Conservation (phyloP, 37 sponge, comb jelly and placozoan genomes). For the Ephydatia muelleri region DNA sequence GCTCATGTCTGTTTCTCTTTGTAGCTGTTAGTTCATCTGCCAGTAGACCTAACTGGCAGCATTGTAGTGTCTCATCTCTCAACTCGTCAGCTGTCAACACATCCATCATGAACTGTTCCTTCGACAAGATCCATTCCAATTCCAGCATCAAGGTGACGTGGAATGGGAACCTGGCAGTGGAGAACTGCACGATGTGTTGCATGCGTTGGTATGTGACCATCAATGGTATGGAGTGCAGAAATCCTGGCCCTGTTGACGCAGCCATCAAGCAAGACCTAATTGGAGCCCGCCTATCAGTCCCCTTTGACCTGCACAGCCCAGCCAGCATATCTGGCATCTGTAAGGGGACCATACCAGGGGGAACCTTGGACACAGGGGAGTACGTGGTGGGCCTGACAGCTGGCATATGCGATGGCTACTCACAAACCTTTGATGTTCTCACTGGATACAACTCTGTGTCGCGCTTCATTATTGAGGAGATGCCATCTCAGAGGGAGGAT, state of each 20-base stretch:
- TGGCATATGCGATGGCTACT: conserved; percentile 14
- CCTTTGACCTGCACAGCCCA: conserved; percentile 43
- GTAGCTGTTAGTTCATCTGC: too few species aligned
- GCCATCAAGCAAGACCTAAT: conserved; percentile 39
- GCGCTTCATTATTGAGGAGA: conserved; percentile 65
- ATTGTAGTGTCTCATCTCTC: too few species aligned
- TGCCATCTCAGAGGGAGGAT: conserved; percentile 1
- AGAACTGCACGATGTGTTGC: conserved; percentile 54
- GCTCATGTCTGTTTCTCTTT: too few species aligned
- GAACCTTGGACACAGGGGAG: background rate
- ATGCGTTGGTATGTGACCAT: conserved; percentile 65
- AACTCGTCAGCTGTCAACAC: background rate
- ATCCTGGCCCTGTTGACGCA: conserved; percentile 62
- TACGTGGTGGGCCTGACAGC: conserved; percentile 31
- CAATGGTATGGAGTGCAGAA: conserved; percentile 42
- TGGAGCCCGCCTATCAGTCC: background rate
- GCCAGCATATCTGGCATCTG: conserved; percentile 47
- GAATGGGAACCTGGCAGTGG: conserved; percentile 59
- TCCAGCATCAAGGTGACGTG: conserved; percentile 51
- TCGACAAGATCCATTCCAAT: conserved; percentile 17
- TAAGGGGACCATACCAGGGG: background rate
- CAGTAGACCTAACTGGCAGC: too few species aligned
- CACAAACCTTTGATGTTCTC: conserved; percentile 6
- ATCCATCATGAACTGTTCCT: conserved; percentile 23
- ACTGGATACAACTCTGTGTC: conserved; percentile 72